Conservation (phyloP, 2,888 invertebrate genomes). For the Taenaris catops region DNA sequence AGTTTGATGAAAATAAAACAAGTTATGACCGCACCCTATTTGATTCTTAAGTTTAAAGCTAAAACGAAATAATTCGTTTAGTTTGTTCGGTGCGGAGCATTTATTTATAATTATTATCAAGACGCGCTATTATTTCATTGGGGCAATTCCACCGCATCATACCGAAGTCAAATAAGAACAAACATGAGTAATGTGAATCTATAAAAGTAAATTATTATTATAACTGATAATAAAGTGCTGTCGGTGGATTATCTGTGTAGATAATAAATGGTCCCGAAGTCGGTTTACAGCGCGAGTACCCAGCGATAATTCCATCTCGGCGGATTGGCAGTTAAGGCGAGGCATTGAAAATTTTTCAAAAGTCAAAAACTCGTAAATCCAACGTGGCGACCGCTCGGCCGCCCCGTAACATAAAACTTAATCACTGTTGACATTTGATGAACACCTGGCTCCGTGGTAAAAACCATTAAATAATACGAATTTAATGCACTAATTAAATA, state of each 20-base stretch:
- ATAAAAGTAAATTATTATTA: conserved; percentile 78
- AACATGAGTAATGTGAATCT: conserved; percentile 73
- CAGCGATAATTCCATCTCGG: conserved; percentile 60
- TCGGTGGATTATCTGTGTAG: conserved; percentile 69
- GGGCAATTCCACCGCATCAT: conserved; percentile 62
- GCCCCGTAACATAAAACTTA: conserved; percentile 65
- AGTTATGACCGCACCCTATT: too few species aligned
- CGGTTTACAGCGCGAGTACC: conserved; percentile 57
- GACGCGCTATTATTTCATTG: conserved; percentile 57
- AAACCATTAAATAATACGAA: conserved; percentile 66
- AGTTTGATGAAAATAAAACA: too few species aligned
- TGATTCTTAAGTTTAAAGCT: too few species aligned
- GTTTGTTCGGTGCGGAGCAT: conserved; percentile 18
- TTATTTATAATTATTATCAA: conserved; percentile 22
- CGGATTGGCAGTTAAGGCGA: conserved; percentile 66
- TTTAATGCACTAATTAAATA: conserved; percentile 76
- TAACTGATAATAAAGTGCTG: conserved; percentile 77
- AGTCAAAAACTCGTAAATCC: conserved; percentile 71
- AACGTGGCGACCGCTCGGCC: conserved; percentile 35
- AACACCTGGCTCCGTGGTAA: conserved; percentile 61
- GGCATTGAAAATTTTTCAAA: conserved; percentile 69
- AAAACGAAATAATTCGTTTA: too few species aligned
- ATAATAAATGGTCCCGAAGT: conserved; percentile 66
- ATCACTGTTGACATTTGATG: conserved; percentile 74
- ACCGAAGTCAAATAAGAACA: conserved; percentile 72